phyloP scores from a whole-genome alignment of 2,113 vertebrate genomes.

The Oncorhynchus kisutch region DNA sequence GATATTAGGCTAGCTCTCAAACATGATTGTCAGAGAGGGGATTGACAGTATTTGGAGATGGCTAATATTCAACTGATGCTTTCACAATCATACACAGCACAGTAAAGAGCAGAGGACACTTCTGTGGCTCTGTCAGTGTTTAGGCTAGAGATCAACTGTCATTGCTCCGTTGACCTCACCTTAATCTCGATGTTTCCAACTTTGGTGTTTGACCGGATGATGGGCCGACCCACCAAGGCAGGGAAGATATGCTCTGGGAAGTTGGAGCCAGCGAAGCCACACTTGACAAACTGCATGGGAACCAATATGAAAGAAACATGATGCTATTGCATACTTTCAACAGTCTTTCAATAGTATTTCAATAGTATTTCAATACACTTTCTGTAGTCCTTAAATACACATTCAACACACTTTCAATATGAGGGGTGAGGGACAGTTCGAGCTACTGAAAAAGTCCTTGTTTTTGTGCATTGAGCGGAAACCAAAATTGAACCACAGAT shows the following conservation, averaged over 20 bases:
- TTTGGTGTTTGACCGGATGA: constrained; percentile 93
- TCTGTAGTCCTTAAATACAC: background rate
- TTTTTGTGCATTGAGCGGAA: background rate
- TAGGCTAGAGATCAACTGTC: background rate
- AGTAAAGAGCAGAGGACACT: no score
- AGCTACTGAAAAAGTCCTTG: background rate
- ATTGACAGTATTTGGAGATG: no score
- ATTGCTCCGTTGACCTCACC: constrained; percentile 71
- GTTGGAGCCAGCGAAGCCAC: constrained; percentile 96
- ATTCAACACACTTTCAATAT: background rate
- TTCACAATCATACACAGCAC: no score
- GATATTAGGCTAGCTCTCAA: no score
- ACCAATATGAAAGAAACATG: constrained; percentile 1
- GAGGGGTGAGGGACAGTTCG: background rate
- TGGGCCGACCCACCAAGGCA: constrained; percentile 92
- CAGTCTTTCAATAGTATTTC: background rate
- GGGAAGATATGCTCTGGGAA: constrained; percentile 98
- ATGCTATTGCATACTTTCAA: background rate
- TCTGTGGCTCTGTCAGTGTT: no score
- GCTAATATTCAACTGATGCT: no score
- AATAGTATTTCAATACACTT: background rate
- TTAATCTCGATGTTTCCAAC: constrained; percentile 97
- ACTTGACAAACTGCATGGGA: constrained; percentile 91
- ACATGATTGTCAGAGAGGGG: no score
- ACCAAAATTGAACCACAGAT: background rate